Base-by-base conservation (phyloP, 1,140 invertebrate genomes). In the Capitella teleta region DNA sequence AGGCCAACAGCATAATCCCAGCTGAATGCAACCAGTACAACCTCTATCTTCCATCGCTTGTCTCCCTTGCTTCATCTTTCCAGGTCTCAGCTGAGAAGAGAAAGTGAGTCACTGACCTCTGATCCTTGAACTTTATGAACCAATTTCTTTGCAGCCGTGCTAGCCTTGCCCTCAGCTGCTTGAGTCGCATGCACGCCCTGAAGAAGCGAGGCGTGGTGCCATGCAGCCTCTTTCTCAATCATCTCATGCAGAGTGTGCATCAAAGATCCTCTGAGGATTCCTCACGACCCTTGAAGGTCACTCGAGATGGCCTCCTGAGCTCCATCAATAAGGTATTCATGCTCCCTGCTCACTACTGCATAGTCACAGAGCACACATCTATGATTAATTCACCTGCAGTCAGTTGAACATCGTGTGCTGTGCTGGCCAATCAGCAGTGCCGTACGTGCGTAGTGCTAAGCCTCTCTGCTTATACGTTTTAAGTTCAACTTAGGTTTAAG, bases 171-270 rank as follows among this genome's bases (percentile, higher is more conserved):
- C 79, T 93, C 1, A 80, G 80, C 0, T 85, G 85, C 8, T 67
- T 95, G 16, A 66, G 41, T 42, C 76, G 81, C 24, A 79, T 91
- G 47, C 85, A 90, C 63, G 62, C 70, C 14, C 79, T 89, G 75
- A 79, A 88, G 64, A 82, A 85, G 49, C 78, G 81, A 46, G 77
- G 85, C 51, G 83, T 84, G 0, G 79, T 82, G 0, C 85, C 84
- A 6, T 80, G 80, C 57, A 87, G 84, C 64, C 70, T 93, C 2
- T 89, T 86, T 68, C 74, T 93, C 37, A 85, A 90, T 66, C 83
- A 85, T 59, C 77, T 91, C 37, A 70, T 86, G n/a, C 68, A 45
- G 59, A 6, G n/a, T 16, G 26, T n/a, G n/a, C n/a, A n/a, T n/a
- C n/a, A n/a, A n/a, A n/a, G n/a, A n/a, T n/a, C n/a, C n/a, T n/a